Evolutionary conservation across 1,140 invertebrate genomes (phyloP).

Genomic region (Sminthurinus signatus): DNA sequence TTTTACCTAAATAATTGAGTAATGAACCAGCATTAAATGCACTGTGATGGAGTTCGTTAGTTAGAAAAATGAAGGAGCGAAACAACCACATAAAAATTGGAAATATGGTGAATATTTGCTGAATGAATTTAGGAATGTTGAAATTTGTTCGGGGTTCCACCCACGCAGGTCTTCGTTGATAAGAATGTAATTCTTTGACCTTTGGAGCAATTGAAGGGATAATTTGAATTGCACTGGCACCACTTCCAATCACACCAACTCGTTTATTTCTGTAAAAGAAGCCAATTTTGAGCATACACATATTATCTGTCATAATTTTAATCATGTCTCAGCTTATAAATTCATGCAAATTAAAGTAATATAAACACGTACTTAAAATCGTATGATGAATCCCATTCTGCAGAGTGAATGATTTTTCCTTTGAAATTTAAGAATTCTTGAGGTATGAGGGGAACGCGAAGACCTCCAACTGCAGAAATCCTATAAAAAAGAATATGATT

Average conservation of each 20-base stretch:
- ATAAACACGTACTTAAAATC: conserved; percentile 19
- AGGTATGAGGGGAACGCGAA: conserved; percentile 21
- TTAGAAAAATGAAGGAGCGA: not conserved
- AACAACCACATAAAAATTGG: conserved; percentile 11
- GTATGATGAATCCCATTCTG: conserved; percentile 18
- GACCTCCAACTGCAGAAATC: conserved; percentile 14
- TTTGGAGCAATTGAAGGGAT: conserved; percentile 26
- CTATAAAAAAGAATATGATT: too few species aligned
- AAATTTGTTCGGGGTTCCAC: conserved; percentile 18
- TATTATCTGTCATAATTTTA: too few species aligned
- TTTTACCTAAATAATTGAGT: too few species aligned
- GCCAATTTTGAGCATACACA: conserved; percentile 13
- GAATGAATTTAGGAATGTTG: conserved; percentile 1
- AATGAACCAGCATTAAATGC: not conserved
- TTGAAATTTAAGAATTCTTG: conserved; percentile 26
- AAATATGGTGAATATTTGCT: conserved; percentile 8
- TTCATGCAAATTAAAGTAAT: too few species aligned
- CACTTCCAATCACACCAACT: conserved; percentile 31
- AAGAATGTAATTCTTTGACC: conserved; percentile 27
- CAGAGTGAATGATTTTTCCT: conserved; percentile 19
- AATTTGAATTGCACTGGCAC: conserved; percentile 32
- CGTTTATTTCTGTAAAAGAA: conserved; percentile 21
- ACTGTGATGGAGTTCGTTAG: not conserved
- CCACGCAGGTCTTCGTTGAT: conserved; percentile 29
- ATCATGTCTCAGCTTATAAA: too few species aligned